These are phyloP conservation scores for Siniperca knerii DNA, from an alignment of 2,113 vertebrate genomes.

Conservation along the genomic window DNA sequence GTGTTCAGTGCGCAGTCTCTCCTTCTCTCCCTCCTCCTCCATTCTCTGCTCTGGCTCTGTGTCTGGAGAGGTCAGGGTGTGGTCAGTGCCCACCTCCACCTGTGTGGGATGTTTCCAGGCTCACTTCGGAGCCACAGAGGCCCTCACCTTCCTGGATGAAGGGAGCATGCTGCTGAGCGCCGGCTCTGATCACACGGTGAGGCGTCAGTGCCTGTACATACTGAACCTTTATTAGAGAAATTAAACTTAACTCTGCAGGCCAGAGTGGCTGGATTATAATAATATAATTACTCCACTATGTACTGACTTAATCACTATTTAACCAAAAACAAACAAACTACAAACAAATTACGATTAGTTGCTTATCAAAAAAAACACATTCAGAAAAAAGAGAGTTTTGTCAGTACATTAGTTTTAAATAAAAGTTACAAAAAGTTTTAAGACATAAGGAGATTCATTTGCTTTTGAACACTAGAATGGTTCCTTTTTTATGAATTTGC, in stretches of 20 bases:
- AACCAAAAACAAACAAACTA: neutral
- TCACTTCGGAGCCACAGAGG: constrained; percentile 82
- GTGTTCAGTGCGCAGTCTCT: constrained; percentile 84
- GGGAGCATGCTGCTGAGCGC: constrained; percentile 85
- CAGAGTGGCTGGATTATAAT: neutral
- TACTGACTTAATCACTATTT: neutral
- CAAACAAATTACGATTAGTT: neutral
- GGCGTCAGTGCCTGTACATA: neutral
- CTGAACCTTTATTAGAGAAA: neutral
- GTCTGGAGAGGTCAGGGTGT: constrained; percentile 86
- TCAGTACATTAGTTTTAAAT: neutral
- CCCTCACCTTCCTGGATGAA: constrained; percentile 80
- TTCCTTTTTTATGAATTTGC: neutral
- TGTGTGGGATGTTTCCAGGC: constrained; percentile 86
- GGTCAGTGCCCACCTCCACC: constrained; percentile 84
- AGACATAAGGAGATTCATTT: neutral
- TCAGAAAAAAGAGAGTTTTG: neutral
- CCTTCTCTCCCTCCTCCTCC: constrained; percentile 83
- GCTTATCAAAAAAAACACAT: no score
- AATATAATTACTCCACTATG: neutral
- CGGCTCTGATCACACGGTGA: constrained; percentile 88
- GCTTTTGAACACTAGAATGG: neutral
- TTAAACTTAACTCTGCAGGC: neutral
- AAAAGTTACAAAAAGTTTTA: neutral
- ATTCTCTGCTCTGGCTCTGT: constrained; percentile 86